Percentiles rank a stretch among this genome's conserved stretches.
Evolutionary conservation across 2,888 invertebrate genomes (phyloP).

Genomic region (Pammene fasciana): DNA sequence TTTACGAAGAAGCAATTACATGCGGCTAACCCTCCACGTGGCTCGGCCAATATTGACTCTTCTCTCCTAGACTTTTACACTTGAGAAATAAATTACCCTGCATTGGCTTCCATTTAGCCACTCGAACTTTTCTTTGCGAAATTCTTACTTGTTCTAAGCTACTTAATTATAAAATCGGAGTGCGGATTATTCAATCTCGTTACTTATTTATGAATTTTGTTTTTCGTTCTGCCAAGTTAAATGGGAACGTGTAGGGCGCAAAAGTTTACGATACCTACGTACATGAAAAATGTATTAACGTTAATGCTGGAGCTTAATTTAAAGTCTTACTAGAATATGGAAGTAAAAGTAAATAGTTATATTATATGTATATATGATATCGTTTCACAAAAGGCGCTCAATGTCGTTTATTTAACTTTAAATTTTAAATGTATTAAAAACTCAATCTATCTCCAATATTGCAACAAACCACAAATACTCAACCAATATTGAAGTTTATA

Average conservation of each 20-base stretch:
- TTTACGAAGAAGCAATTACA: constrained; percentile 19
- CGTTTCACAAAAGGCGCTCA: too few relatives aligned
- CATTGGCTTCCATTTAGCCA: constrained; percentile 20
- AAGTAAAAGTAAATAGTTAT: too few relatives aligned
- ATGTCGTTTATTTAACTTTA: too few relatives aligned
- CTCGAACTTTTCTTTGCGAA: constrained; percentile 8
- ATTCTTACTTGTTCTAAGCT: constrained; percentile 20
- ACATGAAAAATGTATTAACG: constrained; percentile 3
- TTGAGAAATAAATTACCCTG: constrained; percentile 28
- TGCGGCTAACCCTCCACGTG: constrained; percentile 5
- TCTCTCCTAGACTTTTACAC: constrained; percentile 28
- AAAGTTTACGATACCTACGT: background rate
- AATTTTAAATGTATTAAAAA: too few relatives aligned
- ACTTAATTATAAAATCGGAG: constrained; percentile 32
- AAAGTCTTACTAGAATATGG: background rate
- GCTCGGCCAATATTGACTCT: constrained; percentile 30
- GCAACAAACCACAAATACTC: too few relatives aligned
- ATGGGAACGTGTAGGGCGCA: constrained; percentile 3
- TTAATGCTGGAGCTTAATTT: background rate
- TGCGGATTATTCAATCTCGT: constrained; percentile 33
- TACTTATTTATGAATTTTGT: constrained; percentile 31
- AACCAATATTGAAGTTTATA: too few relatives aligned
- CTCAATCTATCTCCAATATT: too few relatives aligned
- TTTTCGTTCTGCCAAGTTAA: constrained; percentile 22
- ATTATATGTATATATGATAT: too few relatives aligned